Conservation (phyloP, 2,113 vertebrate species). For the Rhabdomys dilectus region DNA sequence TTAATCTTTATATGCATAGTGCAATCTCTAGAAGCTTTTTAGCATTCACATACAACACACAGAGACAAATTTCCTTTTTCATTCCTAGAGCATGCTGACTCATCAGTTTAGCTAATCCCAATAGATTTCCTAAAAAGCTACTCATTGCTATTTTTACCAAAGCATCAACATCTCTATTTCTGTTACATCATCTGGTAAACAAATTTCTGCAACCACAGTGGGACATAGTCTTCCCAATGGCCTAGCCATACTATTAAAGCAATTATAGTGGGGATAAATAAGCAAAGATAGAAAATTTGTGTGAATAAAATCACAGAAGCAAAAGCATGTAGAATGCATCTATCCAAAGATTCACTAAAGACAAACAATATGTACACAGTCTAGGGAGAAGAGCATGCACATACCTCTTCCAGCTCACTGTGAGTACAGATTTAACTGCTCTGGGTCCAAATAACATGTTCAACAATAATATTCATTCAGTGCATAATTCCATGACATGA, state of each 20-base stretch:
- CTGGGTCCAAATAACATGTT: too few relatives aligned
- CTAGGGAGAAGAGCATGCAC: background rate
- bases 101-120: background rate
- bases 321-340: background rate
- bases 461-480: background rate
- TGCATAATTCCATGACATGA: background rate
- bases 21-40: background rate
- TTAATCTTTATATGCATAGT: slow-evolving; percentile 4
- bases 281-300: background rate
- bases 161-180: slow-evolving; percentile 62
- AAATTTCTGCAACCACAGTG: slow-evolving; percentile 50
- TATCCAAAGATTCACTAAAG: background rate
- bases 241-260: slow-evolving; percentile 38
- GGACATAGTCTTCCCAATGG: background rate
- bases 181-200: slow-evolving; percentile 34
- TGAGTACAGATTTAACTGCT: background rate
- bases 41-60: background rate
- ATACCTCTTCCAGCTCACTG: background rate
- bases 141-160: slow-evolving; percentile 23
- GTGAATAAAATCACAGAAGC: background rate
- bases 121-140: slow-evolving; percentile 34
- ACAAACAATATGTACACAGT: background rate
- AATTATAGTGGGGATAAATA: background rate
- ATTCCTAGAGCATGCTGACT: background rate
- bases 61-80: background rate